Percentiles rank a stretch among this genome's conserved stretches.
Evolutionary conservation across 2,113 vertebrate genomes (phyloP).

Genomic region (Tor tambroides): DNA sequence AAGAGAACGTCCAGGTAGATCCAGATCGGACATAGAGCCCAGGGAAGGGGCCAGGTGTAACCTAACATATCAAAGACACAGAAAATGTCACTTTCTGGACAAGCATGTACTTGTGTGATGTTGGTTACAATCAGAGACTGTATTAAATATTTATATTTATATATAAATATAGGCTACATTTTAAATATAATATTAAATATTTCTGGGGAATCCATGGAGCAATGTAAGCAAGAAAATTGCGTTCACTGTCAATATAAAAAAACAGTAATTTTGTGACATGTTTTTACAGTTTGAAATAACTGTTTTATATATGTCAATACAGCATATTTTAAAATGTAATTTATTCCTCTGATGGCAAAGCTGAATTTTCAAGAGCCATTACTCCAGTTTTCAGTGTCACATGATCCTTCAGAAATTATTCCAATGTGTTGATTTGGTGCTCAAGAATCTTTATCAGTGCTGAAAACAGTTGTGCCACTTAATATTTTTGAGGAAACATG

Average conservation of each 20-base stretch:
- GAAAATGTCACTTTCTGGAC: neutral
- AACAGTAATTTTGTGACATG: no score
- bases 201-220: neutral
- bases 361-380: no score
- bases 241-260: no score
- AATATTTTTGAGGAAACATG: no score
- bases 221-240: neutral
- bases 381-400: no score
- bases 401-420: no score
- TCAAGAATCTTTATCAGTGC: no score
- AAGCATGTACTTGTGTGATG: neutral
- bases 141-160: neutral
- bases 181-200: neutral
- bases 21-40: constrained; percentile 89
- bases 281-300: no score
- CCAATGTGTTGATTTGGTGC: no score
- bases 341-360: neutral
- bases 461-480: no score
- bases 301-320: neutral
- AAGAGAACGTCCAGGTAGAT: constrained; percentile 97
- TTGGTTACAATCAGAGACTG: neutral
- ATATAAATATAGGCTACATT: neutral
- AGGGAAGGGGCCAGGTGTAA: constrained; percentile 90
- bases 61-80: constrained; percentile 69
- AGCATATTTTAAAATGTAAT: neutral